phyloP scores from a whole-genome alignment of 1,140 invertebrate species.

The Pantala flavescens region DNA sequence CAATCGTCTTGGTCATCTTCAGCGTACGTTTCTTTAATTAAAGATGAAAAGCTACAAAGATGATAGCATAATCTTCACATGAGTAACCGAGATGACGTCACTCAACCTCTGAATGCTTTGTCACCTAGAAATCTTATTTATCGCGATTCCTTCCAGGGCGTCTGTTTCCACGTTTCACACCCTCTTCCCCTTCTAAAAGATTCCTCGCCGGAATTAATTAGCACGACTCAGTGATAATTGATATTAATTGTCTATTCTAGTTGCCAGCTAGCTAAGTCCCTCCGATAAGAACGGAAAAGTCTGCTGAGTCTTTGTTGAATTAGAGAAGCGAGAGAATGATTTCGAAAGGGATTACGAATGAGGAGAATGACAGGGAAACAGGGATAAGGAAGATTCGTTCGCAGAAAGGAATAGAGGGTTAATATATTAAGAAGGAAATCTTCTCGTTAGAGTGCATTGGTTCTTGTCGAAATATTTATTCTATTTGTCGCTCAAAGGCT shows the following conservation, averaged over 20 bases:
- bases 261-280: conserved; percentile 24
- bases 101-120: no score
- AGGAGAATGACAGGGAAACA: conserved; percentile 4
- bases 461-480: no score
- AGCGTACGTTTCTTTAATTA: no score
- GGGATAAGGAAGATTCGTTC: not conserved
- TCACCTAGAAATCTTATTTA: no score
- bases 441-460: no score
- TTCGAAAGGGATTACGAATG: not conserved
- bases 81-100: no score
- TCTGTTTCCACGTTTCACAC: not conserved
- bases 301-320: not conserved
- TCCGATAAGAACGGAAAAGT: not conserved
- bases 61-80: no score
- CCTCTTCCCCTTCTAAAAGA: not conserved
- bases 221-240: conserved; percentile 26
- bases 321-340: not conserved
- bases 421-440: no score
- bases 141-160: no score
- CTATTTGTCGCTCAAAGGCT: no score
- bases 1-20: no score
- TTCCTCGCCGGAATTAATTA: conserved; percentile 25
- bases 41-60: no score
- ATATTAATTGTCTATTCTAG: conserved; percentile 28
- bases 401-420: not conserved